Evolutionary conservation across 2,888 invertebrate species (phyloP).

Genomic region (Galerucella calmariensis): DNA sequence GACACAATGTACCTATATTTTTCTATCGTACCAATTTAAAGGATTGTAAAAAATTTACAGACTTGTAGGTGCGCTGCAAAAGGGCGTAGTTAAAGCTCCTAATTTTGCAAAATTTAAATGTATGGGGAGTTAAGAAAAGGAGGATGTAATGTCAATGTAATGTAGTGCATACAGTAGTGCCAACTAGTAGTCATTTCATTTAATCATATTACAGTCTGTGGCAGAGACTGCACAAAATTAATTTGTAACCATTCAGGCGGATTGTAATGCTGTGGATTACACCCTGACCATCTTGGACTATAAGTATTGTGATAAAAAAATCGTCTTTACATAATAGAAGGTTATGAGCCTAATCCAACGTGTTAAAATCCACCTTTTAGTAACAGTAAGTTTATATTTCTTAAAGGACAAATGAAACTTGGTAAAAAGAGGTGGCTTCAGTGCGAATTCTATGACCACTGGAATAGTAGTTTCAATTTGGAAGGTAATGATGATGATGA

Average conservation of each 20-base stretch:
- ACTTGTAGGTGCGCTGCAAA: too few relatives aligned
- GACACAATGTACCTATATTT: too few relatives aligned
- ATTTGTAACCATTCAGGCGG: neutral
- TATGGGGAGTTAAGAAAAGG: too few relatives aligned
- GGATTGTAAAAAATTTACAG: too few relatives aligned
- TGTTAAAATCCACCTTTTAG: neutral
- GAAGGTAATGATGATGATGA: slow-evolving; percentile 73
- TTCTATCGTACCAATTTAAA: too few relatives aligned
- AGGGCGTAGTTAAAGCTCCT: too few relatives aligned
- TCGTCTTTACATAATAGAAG: too few relatives aligned
- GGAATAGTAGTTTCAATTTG: slow-evolving; percentile 84
- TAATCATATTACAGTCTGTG: neutral
- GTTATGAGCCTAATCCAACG: neutral
- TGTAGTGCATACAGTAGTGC: too few relatives aligned
- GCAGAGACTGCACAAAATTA: neutral
- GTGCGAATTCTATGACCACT: slow-evolving; percentile 84
- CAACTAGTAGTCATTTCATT: too few relatives aligned
- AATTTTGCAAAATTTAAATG: too few relatives aligned
- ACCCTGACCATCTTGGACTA: neutral
- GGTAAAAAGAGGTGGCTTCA: slow-evolving; percentile 92
- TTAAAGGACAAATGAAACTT: slow-evolving; percentile 82
- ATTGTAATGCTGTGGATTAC: neutral
- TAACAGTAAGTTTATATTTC: slow-evolving; percentile 40
- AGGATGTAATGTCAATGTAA: too few relatives aligned
- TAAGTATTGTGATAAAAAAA: neutral